Conservation (phyloP, 2,797 vertebrate genomes). For the Xenops minutus region DNA sequence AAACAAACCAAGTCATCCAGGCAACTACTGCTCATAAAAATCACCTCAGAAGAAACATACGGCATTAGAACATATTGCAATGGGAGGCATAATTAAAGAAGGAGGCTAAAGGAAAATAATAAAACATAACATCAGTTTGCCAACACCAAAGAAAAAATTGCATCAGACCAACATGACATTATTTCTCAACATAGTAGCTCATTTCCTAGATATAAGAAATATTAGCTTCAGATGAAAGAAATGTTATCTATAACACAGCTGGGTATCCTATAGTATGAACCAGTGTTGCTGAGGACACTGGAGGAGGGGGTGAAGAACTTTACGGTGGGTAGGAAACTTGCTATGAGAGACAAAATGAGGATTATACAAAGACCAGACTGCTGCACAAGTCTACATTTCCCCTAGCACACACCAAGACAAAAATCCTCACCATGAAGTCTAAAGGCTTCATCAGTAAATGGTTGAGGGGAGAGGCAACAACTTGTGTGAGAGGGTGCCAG, state of each 20-base stretch:
- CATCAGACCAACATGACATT: not conserved
- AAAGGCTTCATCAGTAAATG: not conserved
- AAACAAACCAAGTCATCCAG: not conserved
- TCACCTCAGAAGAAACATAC: not conserved
- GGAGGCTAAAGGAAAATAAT: not conserved
- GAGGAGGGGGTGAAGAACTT: not conserved
- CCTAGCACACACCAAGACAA: not conserved
- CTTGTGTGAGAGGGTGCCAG: rapidly evolving
- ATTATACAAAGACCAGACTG: not conserved
- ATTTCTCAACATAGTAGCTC: not conserved
- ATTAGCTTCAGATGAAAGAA: not conserved
- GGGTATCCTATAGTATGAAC: not conserved
- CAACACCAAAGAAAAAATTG: not conserved
- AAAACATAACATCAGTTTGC: not conserved
- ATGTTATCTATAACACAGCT: not conserved
- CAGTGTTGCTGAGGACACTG: not conserved
- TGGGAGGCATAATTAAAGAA: not conserved
- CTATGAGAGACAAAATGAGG: not conserved
- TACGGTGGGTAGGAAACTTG: not conserved
- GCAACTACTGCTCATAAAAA: constrained; percentile 6
- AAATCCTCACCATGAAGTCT: not conserved
- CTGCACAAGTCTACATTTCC: not conserved
- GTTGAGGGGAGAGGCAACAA: not conserved
- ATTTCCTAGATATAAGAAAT: not conserved
- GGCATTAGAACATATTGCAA: not conserved